Evolutionary conservation across 2,888 invertebrate species (phyloP), one percentile per base, ranked within the genome.

Genomic region (Stratiomys singularior): DNA sequence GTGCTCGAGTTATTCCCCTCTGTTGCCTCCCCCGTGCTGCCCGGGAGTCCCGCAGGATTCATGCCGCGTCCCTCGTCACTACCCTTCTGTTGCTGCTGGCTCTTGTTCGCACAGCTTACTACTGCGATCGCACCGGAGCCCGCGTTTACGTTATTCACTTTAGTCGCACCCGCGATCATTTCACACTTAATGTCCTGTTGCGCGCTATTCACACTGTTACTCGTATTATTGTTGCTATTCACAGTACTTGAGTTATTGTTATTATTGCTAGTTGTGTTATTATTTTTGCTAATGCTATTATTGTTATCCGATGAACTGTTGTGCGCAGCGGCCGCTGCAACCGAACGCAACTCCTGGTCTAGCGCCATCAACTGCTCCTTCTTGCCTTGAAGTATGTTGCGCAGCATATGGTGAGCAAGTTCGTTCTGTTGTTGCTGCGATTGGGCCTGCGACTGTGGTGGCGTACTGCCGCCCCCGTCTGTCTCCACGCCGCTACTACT

Each of bases 331-430:
- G 90, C 88, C 84, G 89, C 78, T 77, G 87, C 88, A 84, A 89
- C 89, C 79, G 89, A 87, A 82, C 91, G 89, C 82, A 92, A 87
- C 84, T 92, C 92, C 84, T 92, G 92, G 83, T 92, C 92, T 69
- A 94, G 89, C 83, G 94, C 89, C 84, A 95, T 90, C 81, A 94
- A 92, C 69, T 69, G 69, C 88, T 95, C 94, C 86, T 96, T 96
- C 84, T 94, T 93, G 82, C 93, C 95, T 86, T 96, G 96, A 79
- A 97, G 90, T 84, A 97, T 96, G 86, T 95, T 96, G 79, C 96
- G 91, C 83, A 97, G 90, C 91, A 96, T 95, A 87, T 95, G 94
- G 88, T 95, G 94, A 80, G 94, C 93, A 83, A 91, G 88, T 81
- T 90, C 90, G 67, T 86, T 87, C 80, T 86, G 86, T 78, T 86